Conservation (phyloP, 2,888 invertebrate genomes). For the Thecophora atra region DNA sequence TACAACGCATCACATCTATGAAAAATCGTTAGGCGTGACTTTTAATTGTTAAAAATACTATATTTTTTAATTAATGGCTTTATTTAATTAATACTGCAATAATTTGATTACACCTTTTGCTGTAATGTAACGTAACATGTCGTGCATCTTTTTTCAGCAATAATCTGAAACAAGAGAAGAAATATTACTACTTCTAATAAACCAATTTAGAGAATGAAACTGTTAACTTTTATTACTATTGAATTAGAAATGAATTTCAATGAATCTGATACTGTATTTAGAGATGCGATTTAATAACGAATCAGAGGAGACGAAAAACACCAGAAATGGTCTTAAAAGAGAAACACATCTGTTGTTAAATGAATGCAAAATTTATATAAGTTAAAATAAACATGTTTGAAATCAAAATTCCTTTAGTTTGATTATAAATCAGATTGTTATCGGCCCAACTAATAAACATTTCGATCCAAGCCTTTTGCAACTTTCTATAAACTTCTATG, state of each 20-base stretch:
- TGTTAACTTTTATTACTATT: conserved; percentile 37
- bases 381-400: conserved; percentile 64
- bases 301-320: conserved; percentile 6
- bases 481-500: too few species aligned
- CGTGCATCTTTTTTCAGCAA: background rate
- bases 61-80: background rate
- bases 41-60: background rate
- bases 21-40: too few species aligned
- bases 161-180: background rate
- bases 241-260: conserved; percentile 33
- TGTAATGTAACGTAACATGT: background rate
- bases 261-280: conserved; percentile 26
- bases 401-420: conserved; percentile 48
- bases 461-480: too few species aligned
- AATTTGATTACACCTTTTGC: background rate
- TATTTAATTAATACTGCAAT: too few species aligned
- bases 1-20: too few species aligned
- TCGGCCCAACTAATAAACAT: too few species aligned
- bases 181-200: conserved; percentile 23
- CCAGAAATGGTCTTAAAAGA: conserved; percentile 32
- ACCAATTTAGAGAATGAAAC: conserved; percentile 35
- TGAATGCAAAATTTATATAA: conserved; percentile 60
- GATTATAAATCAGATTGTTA: background rate
- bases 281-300: conserved; percentile 37
- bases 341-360: conserved; percentile 58